A percentile compares a stretch with the other conserved stretches of the same genome.
phyloP scores from a whole-genome alignment of 2,888 invertebrate genomes.

The Thereva unica region DNA sequence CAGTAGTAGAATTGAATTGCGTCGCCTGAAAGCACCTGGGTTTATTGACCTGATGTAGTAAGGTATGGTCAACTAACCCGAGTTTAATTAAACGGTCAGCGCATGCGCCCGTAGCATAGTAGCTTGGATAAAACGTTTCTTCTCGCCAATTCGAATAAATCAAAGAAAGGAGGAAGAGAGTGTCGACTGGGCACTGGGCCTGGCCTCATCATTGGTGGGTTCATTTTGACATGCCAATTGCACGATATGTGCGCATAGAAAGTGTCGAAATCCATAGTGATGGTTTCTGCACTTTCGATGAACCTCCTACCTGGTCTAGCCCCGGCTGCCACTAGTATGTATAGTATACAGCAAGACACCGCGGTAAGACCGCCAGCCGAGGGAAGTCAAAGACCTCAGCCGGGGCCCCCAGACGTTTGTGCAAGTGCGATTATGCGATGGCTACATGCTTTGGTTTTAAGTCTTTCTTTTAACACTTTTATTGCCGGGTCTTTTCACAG shows the following conservation, averaged over 20 bases:
- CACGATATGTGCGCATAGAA: constrained; percentile 16
- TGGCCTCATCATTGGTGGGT: constrained; percentile 10
- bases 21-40: no score
- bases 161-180: constrained; percentile 26
- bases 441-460: background rate
- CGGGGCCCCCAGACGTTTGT: background rate
- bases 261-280: constrained; percentile 21
- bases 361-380: constrained; percentile 15
- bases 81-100: no score
- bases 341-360: background rate
- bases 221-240: constrained; percentile 31
- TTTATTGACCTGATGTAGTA: no score
- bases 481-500: no score
- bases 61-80: no score
- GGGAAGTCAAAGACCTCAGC: constrained; percentile 21
- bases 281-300: constrained; percentile 33
- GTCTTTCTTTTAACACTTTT: no score
- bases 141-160: constrained; percentile 8
- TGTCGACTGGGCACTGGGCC: background rate
- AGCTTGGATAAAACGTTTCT: background rate
- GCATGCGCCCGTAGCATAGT: no score
- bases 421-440: constrained; percentile 13
- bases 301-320: constrained; percentile 1
- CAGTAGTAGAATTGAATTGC: no score
- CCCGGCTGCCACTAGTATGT: background rate